Conservation (phyloP, 2,888 invertebrate species). For the Caenorhabditis becei region DNA sequence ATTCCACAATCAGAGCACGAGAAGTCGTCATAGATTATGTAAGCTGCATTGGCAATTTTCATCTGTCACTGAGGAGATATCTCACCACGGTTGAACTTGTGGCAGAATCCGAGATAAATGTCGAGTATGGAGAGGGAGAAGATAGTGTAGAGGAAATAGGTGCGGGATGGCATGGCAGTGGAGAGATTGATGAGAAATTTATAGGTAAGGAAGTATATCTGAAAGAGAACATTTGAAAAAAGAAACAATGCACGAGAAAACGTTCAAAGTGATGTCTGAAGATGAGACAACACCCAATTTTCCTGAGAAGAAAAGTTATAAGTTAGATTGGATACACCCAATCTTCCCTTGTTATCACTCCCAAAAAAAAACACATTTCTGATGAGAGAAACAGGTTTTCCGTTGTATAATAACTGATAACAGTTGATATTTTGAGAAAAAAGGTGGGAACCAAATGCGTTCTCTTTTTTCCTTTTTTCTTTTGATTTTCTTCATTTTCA, state of each 20-base stretch:
- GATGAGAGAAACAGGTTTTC: neutral
- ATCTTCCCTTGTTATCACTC: neutral
- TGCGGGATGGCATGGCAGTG: neutral
- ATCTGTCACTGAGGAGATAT: neutral
- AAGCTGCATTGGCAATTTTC: neutral
- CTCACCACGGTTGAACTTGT: conserved; percentile 8
- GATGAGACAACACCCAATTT: neutral
- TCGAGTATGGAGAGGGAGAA: neutral
- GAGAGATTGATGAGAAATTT: neutral
- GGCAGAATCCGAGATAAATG: conserved; percentile 1
- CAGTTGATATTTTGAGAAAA: neutral
- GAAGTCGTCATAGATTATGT: neutral
- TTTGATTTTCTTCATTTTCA: too few species aligned
- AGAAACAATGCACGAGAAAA: too few species aligned
- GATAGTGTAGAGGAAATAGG: neutral
- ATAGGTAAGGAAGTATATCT: too few species aligned
- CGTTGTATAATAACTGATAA: neutral
- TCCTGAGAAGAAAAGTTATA: neutral
- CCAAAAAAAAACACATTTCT: neutral
- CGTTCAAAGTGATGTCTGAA: too few species aligned
- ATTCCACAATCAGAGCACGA: neutral
- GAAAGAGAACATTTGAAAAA: too few species aligned
- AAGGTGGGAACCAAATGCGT: neutral
- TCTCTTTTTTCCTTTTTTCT: neutral
- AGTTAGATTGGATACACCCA: neutral